Percentiles rank a stretch among this genome's conserved stretches.
phyloP scores from a whole-genome alignment of 2,888 invertebrate species.

The Scaptomyza tumidula region DNA sequence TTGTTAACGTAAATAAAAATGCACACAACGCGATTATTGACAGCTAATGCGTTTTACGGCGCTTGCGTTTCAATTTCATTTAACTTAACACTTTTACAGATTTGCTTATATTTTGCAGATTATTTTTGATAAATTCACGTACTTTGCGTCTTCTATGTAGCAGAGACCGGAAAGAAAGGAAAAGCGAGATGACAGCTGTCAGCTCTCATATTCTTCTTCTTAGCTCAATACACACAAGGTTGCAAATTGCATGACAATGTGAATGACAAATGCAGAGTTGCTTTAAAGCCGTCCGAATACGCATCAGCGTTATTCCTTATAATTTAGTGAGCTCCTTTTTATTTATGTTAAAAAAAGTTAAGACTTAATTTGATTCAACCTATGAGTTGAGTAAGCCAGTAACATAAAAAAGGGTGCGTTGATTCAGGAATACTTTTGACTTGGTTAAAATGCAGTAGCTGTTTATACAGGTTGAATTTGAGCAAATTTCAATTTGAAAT shows the following conservation, averaged over 20 bases:
- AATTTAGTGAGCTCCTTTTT: neutral
- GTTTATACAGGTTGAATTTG: no score
- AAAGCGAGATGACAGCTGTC: conserved; percentile 72
- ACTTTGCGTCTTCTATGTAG: conserved; percentile 83
- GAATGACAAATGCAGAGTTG: conserved; percentile 43
- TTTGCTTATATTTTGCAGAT: conserved; percentile 76
- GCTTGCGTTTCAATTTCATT: conserved; percentile 25
- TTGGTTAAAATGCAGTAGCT: no score
- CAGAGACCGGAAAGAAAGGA: conserved; percentile 85
- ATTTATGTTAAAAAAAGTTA: no score
- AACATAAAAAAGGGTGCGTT: no score
- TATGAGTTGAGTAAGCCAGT: no score
- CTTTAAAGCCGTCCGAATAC: neutral
- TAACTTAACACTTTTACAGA: conserved; percentile 47
- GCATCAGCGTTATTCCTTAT: neutral
- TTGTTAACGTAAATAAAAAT: conserved; percentile 40
- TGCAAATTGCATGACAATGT: conserved; percentile 28
- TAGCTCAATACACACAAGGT: conserved; percentile 33
- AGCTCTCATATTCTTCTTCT: conserved; percentile 59
- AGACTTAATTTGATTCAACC: neutral
- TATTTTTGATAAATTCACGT: conserved; percentile 72
- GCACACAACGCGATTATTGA: conserved; percentile 33
- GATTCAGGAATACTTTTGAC: no score
- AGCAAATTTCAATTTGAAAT: no score
- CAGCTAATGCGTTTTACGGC: conserved; percentile 11